Conservation (phyloP, 2,113 vertebrate species). For the Melanerpes formicivorus region DNA sequence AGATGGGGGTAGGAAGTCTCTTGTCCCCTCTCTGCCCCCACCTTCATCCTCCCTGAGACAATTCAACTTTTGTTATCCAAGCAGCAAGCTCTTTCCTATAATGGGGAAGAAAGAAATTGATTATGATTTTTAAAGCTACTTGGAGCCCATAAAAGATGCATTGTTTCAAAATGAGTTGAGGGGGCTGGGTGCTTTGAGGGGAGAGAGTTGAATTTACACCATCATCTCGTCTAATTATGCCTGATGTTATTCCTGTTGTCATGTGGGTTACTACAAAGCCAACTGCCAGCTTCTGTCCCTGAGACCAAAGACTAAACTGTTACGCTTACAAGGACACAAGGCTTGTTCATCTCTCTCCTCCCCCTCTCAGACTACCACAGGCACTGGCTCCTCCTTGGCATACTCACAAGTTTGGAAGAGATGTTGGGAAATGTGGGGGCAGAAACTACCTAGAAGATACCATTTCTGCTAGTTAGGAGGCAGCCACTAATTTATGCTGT, state of each 20-base stretch:
- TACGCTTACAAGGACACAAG: constrained; percentile 46
- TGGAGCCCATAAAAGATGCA: constrained; percentile 66
- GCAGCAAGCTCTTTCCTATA: constrained; percentile 46
- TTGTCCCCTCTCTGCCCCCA: neutral
- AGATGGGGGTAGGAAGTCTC: neutral
- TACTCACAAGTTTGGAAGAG: neutral
- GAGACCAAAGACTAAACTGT: constrained; percentile 70
- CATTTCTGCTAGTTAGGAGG: neutral
- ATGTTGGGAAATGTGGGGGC: neutral
- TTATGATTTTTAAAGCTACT: constrained; percentile 64
- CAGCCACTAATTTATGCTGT: neutral
- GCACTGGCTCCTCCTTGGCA: neutral
- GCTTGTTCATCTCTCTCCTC: constrained; percentile 14
- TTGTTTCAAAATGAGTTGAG: constrained; percentile 70
- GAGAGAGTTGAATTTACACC: constrained; percentile 60
- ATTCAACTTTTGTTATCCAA: constrained; percentile 59
- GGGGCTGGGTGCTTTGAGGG: constrained; percentile 56
- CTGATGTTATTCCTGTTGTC: constrained; percentile 74
- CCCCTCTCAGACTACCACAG: neutral
- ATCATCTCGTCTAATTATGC: constrained; percentile 69
- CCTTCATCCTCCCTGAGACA: constrained; percentile 1
- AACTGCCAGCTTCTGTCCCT: constrained; percentile 63
- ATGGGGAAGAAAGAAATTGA: constrained; percentile 65
- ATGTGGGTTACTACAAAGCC: constrained; percentile 71
- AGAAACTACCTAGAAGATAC: neutral